Percentiles rank a stretch among this genome's conserved stretches.
Evolutionary conservation across 2,797 vertebrate genomes (phyloP).

Genomic region (Pygocentrus nattereri): DNA sequence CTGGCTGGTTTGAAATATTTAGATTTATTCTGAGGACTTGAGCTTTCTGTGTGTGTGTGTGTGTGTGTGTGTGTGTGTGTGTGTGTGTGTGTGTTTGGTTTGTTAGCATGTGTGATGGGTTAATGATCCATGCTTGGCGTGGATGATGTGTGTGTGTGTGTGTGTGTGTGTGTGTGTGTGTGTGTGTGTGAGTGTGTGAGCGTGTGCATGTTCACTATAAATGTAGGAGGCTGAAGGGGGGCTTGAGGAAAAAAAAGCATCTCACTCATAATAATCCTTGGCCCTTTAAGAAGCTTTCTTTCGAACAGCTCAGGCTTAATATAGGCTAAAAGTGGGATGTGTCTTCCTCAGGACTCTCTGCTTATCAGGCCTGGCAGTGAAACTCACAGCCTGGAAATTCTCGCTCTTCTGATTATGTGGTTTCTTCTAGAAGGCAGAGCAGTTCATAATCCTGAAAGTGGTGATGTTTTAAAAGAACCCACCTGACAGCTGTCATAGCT

Average conservation of each 20-base stretch:
- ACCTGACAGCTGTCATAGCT: conserved; percentile 22
- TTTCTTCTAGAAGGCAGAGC: conserved; percentile 33
- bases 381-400: conserved; percentile 14
- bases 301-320: conserved; percentile 50
- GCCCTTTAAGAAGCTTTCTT: conserved; percentile 62
- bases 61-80: not conserved
- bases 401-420: conserved; percentile 36
- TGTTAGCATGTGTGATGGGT: conserved; percentile 26
- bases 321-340: conserved; percentile 49
- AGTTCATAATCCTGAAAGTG: conserved; percentile 45
- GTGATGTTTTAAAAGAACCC: conserved; percentile 34
- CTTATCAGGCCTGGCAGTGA: conserved; percentile 42
- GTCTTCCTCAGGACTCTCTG: conserved; percentile 34
- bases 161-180: conserved; percentile 21
- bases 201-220: not conserved
- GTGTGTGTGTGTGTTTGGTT: conserved; percentile 5
- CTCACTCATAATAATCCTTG: conserved; percentile 57
- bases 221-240: conserved; percentile 35
- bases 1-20: conserved; percentile 20
- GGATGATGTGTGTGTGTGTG: conserved; percentile 10
- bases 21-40: conserved; percentile 22
- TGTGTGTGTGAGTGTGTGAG: not conserved
- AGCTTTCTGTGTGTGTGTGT: not conserved
- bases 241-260: conserved; percentile 34
- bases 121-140: not conserved